Conservation (phyloP, 2,888 invertebrate genomes). For the Dinocampus coccinellae region DNA sequence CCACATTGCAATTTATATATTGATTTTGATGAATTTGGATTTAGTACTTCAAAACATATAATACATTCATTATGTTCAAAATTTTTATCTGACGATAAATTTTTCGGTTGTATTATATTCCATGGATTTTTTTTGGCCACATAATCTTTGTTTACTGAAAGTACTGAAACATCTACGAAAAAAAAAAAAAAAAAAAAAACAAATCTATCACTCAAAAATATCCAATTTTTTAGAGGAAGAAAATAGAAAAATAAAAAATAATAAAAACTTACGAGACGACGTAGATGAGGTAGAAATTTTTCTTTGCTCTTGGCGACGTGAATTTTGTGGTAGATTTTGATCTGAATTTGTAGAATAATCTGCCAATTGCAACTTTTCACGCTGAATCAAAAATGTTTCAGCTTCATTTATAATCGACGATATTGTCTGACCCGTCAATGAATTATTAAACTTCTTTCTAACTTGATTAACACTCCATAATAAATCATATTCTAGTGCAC, state of each 20-base stretch:
- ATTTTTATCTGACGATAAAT: constrained; percentile 42
- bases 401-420: constrained; percentile 48
- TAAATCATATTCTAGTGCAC: constrained; percentile 53
- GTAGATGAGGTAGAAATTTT: constrained; percentile 26
- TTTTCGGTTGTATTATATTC: constrained; percentile 38
- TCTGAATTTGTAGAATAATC: neutral
- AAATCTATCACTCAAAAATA: neutral
- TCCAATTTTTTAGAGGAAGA: too few relatives aligned
- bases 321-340: neutral
- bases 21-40: constrained; percentile 7
- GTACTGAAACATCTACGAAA: constrained; percentile 21
- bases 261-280: constrained; percentile 33
- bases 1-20: constrained; percentile 49
- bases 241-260: neutral
- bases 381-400: constrained; percentile 37
- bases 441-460: constrained; percentile 49
- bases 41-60: constrained; percentile 48
- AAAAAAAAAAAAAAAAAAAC: neutral
- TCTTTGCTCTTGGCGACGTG: neutral
- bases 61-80: constrained; percentile 49
- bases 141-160: constrained; percentile 25
- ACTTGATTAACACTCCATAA: constrained; percentile 48
- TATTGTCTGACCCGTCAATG: constrained; percentile 46
- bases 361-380: constrained; percentile 34
- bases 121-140: constrained; percentile 42